Conservation (phyloP, 2,797 vertebrate species). For the Gastrophryne carolinensis region DNA sequence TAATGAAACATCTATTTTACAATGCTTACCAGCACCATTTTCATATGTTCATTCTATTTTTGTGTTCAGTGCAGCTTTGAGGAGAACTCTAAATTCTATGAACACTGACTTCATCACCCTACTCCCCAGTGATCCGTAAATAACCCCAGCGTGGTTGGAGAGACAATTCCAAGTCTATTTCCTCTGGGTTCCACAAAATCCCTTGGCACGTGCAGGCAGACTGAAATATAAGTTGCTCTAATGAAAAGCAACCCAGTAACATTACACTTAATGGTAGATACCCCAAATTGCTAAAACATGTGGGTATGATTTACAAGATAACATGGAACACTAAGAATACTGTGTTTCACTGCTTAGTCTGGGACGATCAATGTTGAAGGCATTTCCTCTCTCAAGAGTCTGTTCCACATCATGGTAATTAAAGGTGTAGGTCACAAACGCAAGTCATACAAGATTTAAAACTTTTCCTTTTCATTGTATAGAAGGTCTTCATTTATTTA, state of each 20-base stretch:
- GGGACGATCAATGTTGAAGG: constrained; percentile 38
- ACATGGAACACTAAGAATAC: constrained; percentile 43
- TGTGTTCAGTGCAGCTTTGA: background rate
- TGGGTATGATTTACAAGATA: constrained; percentile 53
- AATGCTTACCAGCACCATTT: background rate
- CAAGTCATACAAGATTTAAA: background rate
- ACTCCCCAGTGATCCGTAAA: constrained; percentile 39
- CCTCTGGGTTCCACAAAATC: constrained; percentile 17
- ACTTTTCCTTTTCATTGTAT: background rate
- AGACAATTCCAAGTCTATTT: constrained; percentile 32
- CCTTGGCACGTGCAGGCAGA: constrained; percentile 43
- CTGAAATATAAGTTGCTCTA: constrained; percentile 45
- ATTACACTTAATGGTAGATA: constrained; percentile 46
- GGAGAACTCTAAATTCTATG: background rate
- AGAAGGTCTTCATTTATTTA: background rate
- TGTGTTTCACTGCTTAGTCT: constrained; percentile 51
- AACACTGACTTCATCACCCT: constrained; percentile 1
- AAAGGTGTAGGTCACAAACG: constrained; percentile 34
- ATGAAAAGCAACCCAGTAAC: constrained; percentile 52
- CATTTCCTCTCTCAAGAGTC: constrained; percentile 48
- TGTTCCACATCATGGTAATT: constrained; percentile 53
- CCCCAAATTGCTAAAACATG: constrained; percentile 51
- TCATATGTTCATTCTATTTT: background rate
- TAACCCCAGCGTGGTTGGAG: constrained; percentile 34
- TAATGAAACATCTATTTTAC: too few species aligned